Conservation (phyloP, 2,888 invertebrate genomes). For the Agriopis leucophaearia region DNA sequence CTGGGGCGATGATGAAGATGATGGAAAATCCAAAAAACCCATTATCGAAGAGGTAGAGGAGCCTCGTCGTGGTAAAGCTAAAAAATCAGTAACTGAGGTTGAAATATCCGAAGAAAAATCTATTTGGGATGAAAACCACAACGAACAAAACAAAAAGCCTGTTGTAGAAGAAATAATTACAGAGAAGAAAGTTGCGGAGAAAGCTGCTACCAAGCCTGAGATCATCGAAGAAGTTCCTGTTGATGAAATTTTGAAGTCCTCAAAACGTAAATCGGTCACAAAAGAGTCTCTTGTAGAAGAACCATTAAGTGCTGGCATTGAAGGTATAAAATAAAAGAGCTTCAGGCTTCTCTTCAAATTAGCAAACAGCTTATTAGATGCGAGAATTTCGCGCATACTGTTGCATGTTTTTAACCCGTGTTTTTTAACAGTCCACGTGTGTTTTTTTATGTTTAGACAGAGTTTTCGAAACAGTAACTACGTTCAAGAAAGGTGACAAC, state of each 20-base stretch:
- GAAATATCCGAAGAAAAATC: conserved; percentile 72
- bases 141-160: conserved; percentile 66
- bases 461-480: conserved; percentile 85
- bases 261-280: conserved; percentile 80
- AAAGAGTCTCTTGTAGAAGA: conserved; percentile 73
- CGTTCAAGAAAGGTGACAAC: conserved; percentile 81
- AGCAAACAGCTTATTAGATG: conserved; percentile 77
- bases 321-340: conserved; percentile 78
- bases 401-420: conserved; percentile 81
- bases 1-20: conserved; percentile 66
- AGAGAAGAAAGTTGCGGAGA: conserved; percentile 66
- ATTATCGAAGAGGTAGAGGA: conserved; percentile 61
- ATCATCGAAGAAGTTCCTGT: conserved; percentile 69
- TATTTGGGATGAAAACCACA: conserved; percentile 77
- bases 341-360: conserved; percentile 70
- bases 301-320: conserved; percentile 81
- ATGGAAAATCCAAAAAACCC: conserved; percentile 61
- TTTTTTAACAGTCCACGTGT: conserved; percentile 81
- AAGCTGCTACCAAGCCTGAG: conserved; percentile 71
- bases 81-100: conserved; percentile 63
- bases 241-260: conserved; percentile 68
- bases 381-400: conserved; percentile 69
- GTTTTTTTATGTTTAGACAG: conserved; percentile 86
- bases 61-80: conserved; percentile 58
- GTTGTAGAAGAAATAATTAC: conserved; percentile 64